phyloP scores from a whole-genome alignment of 2,113 vertebrate species.

The Chlorodrepanis virens region DNA sequence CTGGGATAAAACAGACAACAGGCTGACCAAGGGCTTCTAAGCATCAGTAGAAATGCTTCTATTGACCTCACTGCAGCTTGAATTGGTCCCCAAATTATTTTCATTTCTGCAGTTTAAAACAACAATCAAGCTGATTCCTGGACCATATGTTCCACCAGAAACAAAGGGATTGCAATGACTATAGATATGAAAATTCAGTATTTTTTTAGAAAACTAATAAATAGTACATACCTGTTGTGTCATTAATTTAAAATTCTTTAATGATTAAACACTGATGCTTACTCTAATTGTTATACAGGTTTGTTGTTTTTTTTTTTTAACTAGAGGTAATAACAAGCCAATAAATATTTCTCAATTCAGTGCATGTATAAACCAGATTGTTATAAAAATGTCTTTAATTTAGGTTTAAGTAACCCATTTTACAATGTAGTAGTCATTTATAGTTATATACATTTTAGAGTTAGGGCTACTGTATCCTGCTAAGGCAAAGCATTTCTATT shows the following conservation, averaged over 20 bases:
- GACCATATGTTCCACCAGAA: neutral
- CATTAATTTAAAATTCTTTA: neutral
- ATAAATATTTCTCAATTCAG: slow-evolving; percentile 11
- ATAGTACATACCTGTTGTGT: neutral
- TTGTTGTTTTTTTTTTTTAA: neutral
- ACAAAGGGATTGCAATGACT: neutral
- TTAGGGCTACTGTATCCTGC: neutral
- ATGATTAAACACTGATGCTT: neutral
- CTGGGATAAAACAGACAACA: neutral
- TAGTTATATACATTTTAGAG: neutral
- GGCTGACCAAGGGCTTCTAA: neutral
- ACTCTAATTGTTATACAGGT: neutral
- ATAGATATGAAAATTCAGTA: neutral
- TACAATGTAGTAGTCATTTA: neutral
- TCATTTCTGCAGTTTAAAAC: neutral
- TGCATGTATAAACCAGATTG: neutral
- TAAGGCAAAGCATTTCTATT: neutral
- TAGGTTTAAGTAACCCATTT: neutral
- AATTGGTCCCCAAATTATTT: neutral
- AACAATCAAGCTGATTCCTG: neutral
- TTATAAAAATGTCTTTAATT: slow-evolving; percentile 11
- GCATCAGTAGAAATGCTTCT: neutral
- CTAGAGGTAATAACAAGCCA: neutral
- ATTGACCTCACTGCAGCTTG: neutral
- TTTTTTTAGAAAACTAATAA: neutral